A percentile compares a stretch with the other conserved stretches of the same genome.
phyloP scores from a whole-genome alignment of 2,113 vertebrate species.

The Oncorhynchus tshawytscha region DNA sequence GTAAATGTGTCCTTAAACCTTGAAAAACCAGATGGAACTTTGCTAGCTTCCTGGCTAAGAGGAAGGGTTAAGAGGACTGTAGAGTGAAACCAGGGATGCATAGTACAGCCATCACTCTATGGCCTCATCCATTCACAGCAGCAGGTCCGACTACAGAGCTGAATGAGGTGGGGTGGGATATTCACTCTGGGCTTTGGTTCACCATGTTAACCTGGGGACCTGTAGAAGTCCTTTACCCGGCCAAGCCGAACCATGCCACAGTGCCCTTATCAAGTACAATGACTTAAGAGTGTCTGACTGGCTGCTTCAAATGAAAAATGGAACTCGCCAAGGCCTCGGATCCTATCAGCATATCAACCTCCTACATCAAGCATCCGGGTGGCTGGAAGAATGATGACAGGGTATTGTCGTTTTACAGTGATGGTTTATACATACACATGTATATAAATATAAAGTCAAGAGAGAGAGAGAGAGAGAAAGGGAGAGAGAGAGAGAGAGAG shows the following conservation, averaged over 20 bases:
- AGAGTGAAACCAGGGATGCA: no score
- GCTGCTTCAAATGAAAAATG: slow-evolving; percentile 18
- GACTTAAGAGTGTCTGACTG: neutral
- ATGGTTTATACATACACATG: slow-evolving; percentile 7
- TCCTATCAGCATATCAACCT: slow-evolving; percentile 21
- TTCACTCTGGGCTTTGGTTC: slow-evolving; percentile 7
- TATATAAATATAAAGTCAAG: slow-evolving; percentile 5
- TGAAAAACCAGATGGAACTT: neutral
- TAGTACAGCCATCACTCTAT: neutral
- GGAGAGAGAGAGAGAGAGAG: no score
- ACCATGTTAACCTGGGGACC: neutral
- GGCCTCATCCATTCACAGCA: slow-evolving; percentile 5
- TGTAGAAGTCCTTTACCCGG: neutral
- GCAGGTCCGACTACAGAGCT: neutral
- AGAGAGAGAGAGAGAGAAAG: neutral
- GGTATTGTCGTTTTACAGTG: slow-evolving; percentile 25
- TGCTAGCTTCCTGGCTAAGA: neutral
- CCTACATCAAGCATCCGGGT: slow-evolving; percentile 2
- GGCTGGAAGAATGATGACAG: slow-evolving; percentile 30
- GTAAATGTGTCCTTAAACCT: neutral
- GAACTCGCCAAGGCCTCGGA: slow-evolving; percentile 6
- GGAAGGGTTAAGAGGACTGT: neutral
- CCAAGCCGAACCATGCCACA: neutral
- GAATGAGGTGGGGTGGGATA: neutral
- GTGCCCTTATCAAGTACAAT: slow-evolving; percentile 10